Percentiles rank a stretch among this genome's conserved stretches.
Evolutionary conservation across 2,797 vertebrate genomes (phyloP).

Genomic region (Natrix natrix): DNA sequence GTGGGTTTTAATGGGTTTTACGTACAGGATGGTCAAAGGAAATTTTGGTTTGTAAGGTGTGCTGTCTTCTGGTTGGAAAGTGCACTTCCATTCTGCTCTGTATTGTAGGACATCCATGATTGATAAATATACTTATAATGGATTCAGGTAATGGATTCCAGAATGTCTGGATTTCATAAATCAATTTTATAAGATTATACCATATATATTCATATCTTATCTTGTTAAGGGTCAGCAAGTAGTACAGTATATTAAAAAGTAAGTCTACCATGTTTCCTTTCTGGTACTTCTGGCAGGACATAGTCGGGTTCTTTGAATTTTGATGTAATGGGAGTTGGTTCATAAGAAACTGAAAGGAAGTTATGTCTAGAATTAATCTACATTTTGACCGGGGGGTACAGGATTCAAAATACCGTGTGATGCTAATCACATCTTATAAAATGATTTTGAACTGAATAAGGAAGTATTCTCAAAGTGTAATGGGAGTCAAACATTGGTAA

Average conservation of each 20-base stretch:
- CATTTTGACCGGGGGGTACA: neutral
- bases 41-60: neutral
- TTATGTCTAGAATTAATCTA: constrained; percentile 7
- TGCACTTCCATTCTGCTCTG: neutral
- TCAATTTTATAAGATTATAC: neutral
- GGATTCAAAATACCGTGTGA: neutral
- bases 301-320: constrained; percentile 5
- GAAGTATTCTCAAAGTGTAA: neutral
- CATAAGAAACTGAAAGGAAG: constrained; percentile 37
- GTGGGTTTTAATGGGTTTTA: neutral
- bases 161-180: neutral
- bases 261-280: constrained; percentile 36
- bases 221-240: neutral
- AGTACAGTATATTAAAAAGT: neutral
- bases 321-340: constrained; percentile 9
- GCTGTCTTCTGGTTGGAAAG: neutral
- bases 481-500: neutral
- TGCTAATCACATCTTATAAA: neutral
- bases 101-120: neutral
- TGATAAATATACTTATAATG: neutral
- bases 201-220: neutral
- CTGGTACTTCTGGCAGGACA: constrained; percentile 16
- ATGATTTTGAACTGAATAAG: neutral
- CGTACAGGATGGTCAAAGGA: neutral
- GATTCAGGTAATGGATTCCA: neutral